Conservation (phyloP, 2,113 vertebrate species). For the Motacilla alba region DNA sequence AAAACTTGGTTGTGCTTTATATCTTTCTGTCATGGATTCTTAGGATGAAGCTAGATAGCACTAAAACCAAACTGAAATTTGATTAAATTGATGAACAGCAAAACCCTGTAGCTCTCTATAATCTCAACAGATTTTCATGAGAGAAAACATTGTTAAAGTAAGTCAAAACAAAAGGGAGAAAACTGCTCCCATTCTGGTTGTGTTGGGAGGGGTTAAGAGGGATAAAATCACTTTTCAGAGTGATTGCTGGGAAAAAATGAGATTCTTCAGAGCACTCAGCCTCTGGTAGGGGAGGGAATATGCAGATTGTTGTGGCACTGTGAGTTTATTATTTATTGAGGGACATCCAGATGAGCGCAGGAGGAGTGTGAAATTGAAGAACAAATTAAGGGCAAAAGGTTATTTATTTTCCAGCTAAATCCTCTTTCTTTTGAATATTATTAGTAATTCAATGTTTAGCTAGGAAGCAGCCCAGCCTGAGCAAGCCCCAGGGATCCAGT, state of each 20-base stretch:
- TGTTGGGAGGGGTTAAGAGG: not conserved
- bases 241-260: not conserved
- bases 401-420: constrained; percentile 8
- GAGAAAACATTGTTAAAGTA: not conserved
- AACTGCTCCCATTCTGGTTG: not conserved
- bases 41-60: not conserved
- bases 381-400: constrained; percentile 29
- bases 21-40: not conserved
- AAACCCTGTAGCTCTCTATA: not conserved
- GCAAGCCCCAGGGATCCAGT: not conserved
- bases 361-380: constrained; percentile 27
- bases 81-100: not conserved
- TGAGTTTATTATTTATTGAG: constrained; percentile 18
- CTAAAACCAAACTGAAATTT: not conserved
- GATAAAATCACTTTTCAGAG: not conserved
- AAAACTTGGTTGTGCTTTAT: not conserved
- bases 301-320: not conserved
- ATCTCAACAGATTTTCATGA: not conserved
- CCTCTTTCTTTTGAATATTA: not conserved
- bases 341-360: not conserved
- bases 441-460: not conserved
- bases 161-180: not conserved
- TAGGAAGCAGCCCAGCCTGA: not conserved
- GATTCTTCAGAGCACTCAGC: not conserved
- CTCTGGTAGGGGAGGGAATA: not conserved